A percentile compares a stretch with the other conserved stretches of the same genome.
These are phyloP conservation scores for Molossus molossus DNA, from an alignment of 2,797 vertebrate species.

Conservation along the genomic window DNA sequence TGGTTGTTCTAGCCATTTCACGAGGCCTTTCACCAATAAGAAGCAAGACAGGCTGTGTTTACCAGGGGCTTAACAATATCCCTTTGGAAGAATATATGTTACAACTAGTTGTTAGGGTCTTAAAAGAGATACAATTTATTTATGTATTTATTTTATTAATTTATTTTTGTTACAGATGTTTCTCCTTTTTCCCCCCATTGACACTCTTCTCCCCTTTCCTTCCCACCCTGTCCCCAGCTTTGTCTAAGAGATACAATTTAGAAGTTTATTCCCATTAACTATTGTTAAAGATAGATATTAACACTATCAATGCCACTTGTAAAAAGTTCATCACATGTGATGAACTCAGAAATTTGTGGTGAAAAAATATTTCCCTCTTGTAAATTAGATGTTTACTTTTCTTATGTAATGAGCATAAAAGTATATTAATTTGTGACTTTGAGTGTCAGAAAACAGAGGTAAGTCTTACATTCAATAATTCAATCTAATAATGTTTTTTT, in stretches of 20 bases:
- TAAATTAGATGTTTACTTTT: not conserved
- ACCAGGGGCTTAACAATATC: not conserved
- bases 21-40: not conserved
- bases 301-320: not conserved
- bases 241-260: not conserved
- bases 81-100: not conserved
- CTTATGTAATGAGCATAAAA: not conserved
- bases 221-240: too few relatives aligned
- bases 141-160: too few relatives aligned
- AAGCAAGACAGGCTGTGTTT: not conserved
- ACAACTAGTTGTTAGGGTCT: not conserved
- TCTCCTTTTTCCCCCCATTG: too few relatives aligned
- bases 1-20: not conserved
- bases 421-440: not conserved
- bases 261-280: not conserved
- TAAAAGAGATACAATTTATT: not conserved
- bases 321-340: not conserved
- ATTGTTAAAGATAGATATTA: not conserved
- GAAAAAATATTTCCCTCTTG: not conserved
- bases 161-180: too few relatives aligned
- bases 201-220: too few relatives aligned
- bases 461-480: constrained; percentile 5
- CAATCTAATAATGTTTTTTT: not conserved
- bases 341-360: not conserved
- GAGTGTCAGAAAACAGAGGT: not conserved